Evolutionary conservation across 2,113 vertebrate genomes (phyloP).

Genomic region (Oreochromis spilurus): DNA sequence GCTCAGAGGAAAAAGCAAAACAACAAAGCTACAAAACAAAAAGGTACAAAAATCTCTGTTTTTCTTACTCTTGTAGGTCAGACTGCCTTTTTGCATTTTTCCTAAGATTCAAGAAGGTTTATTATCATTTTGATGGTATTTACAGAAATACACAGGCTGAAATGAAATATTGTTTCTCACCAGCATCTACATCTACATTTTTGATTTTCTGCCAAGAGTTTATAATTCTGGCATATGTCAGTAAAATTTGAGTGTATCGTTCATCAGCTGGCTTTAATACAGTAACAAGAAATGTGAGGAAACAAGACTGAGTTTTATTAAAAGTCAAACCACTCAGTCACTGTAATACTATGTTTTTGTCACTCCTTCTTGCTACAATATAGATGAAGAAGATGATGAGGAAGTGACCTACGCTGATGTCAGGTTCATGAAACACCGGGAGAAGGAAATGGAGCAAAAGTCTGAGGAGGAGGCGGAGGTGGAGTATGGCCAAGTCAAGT

Average conservation of each 20-base stretch:
- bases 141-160: neutral
- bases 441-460: neutral
- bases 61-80: neutral
- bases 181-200: neutral
- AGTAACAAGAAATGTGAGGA: neutral
- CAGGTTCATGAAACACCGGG: neutral
- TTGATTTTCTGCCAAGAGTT: neutral
- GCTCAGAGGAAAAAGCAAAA: conserved; percentile 10
- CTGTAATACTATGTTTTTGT: neutral
- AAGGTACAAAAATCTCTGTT: rapidly evolving
- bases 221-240: neutral
- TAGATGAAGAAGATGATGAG: neutral
- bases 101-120: rapidly evolving
- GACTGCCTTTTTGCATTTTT: neutral
- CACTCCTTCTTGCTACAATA: neutral
- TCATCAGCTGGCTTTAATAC: neutral
- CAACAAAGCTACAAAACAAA: neutral
- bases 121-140: neutral
- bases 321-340: neutral
- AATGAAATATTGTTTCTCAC: neutral
- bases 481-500: conserved; percentile 53
- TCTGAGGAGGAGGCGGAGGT: neutral
- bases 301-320: neutral
- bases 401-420: conserved; percentile 49
- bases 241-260: rapidly evolving